Evolutionary conservation across 2,888 invertebrate genomes (phyloP), one percentile per base, ranked within the genome.

Genomic region (Cryptus armator): DNA sequence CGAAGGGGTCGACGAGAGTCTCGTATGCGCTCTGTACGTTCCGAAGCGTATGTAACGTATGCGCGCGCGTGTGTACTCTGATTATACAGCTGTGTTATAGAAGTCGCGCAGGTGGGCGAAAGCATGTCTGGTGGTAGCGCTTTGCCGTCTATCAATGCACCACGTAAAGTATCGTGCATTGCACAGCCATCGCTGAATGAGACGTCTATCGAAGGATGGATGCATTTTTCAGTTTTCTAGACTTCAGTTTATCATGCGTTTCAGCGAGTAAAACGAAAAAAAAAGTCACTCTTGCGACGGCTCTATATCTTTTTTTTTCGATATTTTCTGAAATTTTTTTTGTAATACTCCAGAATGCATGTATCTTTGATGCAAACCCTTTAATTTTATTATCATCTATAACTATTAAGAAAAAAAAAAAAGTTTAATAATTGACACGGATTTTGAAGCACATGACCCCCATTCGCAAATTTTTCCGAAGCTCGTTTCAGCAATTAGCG

Each of bases 71-170:
- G 64, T 24, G 48, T 70, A 68, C 48, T 76, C 62, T 74, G 81
- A 81, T 85, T 80, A 78, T 85, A 83, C 85, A 78, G 77, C 76
- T 80, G 71, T 71, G 81, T 56, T 66, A 59, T 24, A 68, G 66
- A 51, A 76, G n/a, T 76, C 70, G 76, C 67, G 79, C 86, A 86
- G 78, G 81, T 86, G 81, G 79, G 44, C 64, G 81, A 79, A 79
- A 71, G 16, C 66, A 6, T 53, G 48, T 4, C 37, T 43, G 48
- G 19, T 32, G 12, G 64, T 82, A 29, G 59, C 48, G n/a, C 29
- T 62, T 62, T 59, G 24, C n/a, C 19, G 19, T n/a, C 59, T 62
- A 59, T 59, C 19, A 6, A 24, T 24, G 19, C 19, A 3, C 32
- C 46, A 14, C 14, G 37, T 53, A 16, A 4, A 12, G 6, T 19